phyloP scores from a whole-genome alignment of 2,113 vertebrate species.

The Bos taurus region DNA sequence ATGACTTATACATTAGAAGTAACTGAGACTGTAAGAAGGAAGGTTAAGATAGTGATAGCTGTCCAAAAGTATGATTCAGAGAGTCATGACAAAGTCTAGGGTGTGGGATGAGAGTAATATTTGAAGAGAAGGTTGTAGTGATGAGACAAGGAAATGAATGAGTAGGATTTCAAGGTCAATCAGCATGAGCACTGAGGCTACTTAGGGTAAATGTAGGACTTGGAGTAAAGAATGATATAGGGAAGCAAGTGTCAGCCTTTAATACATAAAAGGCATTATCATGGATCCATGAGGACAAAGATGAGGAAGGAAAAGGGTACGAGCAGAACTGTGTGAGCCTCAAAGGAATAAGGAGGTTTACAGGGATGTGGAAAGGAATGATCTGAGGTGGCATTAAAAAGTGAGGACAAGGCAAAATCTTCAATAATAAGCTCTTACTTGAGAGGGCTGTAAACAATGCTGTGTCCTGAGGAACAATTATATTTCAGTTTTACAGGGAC shows the following conservation, averaged over 20 bases:
- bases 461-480: background rate
- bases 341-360: background rate
- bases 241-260: background rate
- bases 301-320: background rate
- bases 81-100: slow-evolving; percentile 7
- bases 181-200: background rate
- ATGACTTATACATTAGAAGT: background rate
- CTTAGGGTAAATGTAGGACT: background rate
- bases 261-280: background rate
- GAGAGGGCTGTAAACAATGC: background rate
- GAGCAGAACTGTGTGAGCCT: background rate
- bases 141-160: slow-evolving; percentile 9
- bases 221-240: background rate
- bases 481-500: background rate
- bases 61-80: slow-evolving; percentile 48
- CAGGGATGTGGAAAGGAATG: background rate
- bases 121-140: background rate
- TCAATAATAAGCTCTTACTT: background rate
- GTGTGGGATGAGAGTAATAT: background rate
- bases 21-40: background rate
- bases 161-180: background rate
- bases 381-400: background rate
- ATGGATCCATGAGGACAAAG: background rate
- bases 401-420: background rate
- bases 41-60: background rate